Evolutionary conservation across 2,888 invertebrate species (phyloP), one percentile per base, ranked within the genome.

Genomic region (Oligia strigilis): DNA sequence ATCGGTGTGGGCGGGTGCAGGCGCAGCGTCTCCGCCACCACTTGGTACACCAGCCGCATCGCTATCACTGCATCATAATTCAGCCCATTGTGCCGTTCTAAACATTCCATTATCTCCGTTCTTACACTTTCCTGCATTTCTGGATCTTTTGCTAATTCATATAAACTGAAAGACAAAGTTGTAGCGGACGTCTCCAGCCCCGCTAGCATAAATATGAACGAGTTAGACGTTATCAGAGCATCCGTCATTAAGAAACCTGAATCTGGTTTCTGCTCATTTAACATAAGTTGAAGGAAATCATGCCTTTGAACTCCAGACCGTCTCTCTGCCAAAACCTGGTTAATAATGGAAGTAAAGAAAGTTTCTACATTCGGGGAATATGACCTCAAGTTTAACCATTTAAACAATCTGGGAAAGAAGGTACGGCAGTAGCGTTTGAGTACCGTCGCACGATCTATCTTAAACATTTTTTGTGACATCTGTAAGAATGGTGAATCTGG

Each of bases 131-230:
- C 94, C 91, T 97, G 97, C 78, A 96, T 82, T 55, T 95, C 94
- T 79, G 91, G 91, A 83, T 95, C 93, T 91, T 95, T 96, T 23
- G 97, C 96, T 78, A 97, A 89, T 89, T 97, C 94, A 80, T 96
- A 97, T 82, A 97, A 93, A 92, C 95, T 95, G 91, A 97, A 97
- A 23, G 97, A 96, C 78, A 96, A 89, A 36, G 96, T 96, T 66
- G 96, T 96, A 46, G 97, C 93, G 19, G 97, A 95, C 13, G 97
- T 95, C 88, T 97, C 97, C 84, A 97, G 88, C 3, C 97, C 97
- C n/a, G 97, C 97, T 78, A 97, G 82, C 96, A 97, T 96, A 87
- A 97, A 97, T 94, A 97, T 97, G 89, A 97, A 97, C 74, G 97
- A 97, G 91, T 97, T 97, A 23, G 97, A 97, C 62, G 95, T 97